A percentile compares a stretch with the other conserved stretches of the same genome.
Evolutionary conservation across 2,797 vertebrate genomes (phyloP).

Genomic region (Sibirionetta formosa): DNA sequence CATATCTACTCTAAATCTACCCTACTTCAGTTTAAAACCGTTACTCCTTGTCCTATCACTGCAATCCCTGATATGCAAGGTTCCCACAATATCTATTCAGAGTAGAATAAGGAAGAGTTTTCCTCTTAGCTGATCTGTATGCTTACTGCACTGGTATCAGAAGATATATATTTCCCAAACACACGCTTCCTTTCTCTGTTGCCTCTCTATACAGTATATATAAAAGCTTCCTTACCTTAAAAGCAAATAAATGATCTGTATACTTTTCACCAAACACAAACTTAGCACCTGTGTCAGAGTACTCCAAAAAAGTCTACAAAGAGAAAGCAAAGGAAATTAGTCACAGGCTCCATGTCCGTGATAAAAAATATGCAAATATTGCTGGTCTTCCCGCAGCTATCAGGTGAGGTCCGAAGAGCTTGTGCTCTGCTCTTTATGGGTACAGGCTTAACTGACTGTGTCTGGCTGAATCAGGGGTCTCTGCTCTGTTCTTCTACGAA

Average conservation of each 20-base stretch:
- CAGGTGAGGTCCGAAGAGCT: not conserved
- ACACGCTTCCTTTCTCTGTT: not conserved
- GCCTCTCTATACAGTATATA: not conserved
- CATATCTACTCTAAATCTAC: too few relatives aligned
- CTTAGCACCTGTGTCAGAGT: constrained; percentile 83
- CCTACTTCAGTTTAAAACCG: not conserved
- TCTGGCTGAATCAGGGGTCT: not conserved
- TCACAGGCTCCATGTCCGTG: not conserved
- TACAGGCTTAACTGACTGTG: not conserved
- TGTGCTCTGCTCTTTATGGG: not conserved
- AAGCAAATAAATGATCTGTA: constrained; percentile 87
- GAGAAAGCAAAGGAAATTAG: not conserved
- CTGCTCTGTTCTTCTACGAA: not conserved
- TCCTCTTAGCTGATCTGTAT: not conserved
- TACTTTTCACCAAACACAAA: constrained; percentile 92
- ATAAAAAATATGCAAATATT: not conserved
- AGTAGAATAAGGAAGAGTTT: not conserved
- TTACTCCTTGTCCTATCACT: not conserved
- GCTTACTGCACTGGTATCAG: not conserved
- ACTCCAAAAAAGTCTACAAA: constrained; percentile 86
- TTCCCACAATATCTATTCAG: not conserved
- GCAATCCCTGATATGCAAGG: not conserved
- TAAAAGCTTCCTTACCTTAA: constrained; percentile 84
- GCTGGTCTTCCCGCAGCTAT: not conserved
- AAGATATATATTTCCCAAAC: not conserved